Evolutionary conservation across 2,888 invertebrate species (phyloP), one percentile per base, ranked within the genome.

Genomic region (Standfussiana lucernea): DNA sequence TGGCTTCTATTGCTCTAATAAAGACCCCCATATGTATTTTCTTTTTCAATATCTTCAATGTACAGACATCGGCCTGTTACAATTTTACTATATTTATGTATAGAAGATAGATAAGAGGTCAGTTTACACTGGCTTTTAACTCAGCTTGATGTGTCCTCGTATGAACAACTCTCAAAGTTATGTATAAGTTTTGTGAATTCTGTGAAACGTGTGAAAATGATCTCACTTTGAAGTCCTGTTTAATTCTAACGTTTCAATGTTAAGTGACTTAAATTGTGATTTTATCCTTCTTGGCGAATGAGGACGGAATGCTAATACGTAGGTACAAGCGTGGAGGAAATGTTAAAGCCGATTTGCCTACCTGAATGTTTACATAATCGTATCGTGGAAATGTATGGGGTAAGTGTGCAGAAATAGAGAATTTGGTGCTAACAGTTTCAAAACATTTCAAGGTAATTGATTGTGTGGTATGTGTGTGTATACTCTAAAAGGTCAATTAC

Each of bases 251-350:
- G 87, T 89, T 89, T 87, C 84, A 88, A 88, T 89, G 88, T 89
- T 87, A 85, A 88, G 87, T 83, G 84, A 86, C 71, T 89, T 87
- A 83, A 90, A 89, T 87, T 86, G 89, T 88, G 86, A 88, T 86
- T 90, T 90, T 86, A 88, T 83, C 72, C 75, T 68, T 61, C 66
- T 69, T 56, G 18, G 70, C 69, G 59, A 62, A 80, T 85, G 84
- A 69, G 77, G 69, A 59, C 35, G 56, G 90, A 90, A 91, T 91
- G 88, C 83, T 82, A 88, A 90, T 82, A 71, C 73, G 7, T 84
- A 89, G n/a, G 42, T 45, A 42, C 35, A 21, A 62, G 62, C 61
- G 67, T 64, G 37, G 53, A 42, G 21, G 59, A 72, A 79, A 74
- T 85, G 18, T 70, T 79, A 50, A 70, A 64, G 42, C n/a, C 37